These are phyloP conservation scores for Hetaerina americana DNA, from an alignment of 1,140 invertebrate species.

Conservation along the genomic window DNA sequence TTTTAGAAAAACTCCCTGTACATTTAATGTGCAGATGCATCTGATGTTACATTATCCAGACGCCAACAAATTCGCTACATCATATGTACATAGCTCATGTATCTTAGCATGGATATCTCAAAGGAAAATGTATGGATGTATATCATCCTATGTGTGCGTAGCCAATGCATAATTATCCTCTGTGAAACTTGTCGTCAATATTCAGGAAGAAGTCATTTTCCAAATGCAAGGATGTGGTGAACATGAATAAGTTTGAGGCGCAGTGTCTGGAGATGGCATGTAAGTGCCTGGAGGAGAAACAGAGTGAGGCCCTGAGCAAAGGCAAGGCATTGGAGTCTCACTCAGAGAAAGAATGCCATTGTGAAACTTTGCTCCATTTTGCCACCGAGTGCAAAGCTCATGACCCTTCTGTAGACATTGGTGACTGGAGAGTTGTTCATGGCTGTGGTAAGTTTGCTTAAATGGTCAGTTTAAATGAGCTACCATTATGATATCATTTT, in stretches of 20 bases:
- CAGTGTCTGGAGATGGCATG: constrained; percentile 61
- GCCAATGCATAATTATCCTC: too few relatives aligned
- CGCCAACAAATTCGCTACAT: too few relatives aligned
- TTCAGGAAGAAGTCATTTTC: constrained; percentile 44
- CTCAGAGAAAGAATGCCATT: constrained; percentile 44
- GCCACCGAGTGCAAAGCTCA: constrained; percentile 54
- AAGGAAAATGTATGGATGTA: too few relatives aligned
- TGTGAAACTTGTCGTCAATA: too few relatives aligned
- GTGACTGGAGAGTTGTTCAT: constrained; percentile 51
- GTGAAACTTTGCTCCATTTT: constrained; percentile 48
- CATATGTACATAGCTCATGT: too few relatives aligned
- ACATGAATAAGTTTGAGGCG: constrained; percentile 50
- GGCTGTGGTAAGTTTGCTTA: constrained; percentile 46
- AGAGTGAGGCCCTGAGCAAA: background rate
- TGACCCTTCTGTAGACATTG: constrained; percentile 43
- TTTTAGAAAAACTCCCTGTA: too few relatives aligned
- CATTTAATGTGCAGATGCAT: too few relatives aligned
- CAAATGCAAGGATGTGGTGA: constrained; percentile 41
- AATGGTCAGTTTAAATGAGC: background rate
- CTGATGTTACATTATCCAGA: too few relatives aligned
- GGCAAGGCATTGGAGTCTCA: background rate
- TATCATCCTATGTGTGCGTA: too few relatives aligned
- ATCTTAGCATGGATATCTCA: too few relatives aligned
- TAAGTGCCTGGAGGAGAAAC: constrained; percentile 36
- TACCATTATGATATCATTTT: too few relatives aligned